These are phyloP conservation scores for Tuberolachnus salignus DNA, from an alignment of 2,888 invertebrate species.

Conservation along the genomic window DNA sequence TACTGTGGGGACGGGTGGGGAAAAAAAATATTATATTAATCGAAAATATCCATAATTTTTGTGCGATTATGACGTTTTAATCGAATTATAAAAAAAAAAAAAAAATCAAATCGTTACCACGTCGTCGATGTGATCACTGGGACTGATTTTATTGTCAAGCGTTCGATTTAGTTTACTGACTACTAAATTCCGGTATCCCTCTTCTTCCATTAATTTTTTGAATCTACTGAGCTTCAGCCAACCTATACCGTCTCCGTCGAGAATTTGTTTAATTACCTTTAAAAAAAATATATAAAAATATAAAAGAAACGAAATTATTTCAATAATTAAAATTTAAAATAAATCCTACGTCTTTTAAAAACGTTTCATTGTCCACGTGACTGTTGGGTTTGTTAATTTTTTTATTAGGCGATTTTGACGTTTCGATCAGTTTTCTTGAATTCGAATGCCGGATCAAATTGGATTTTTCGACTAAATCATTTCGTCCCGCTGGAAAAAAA, in stretches of 20 bases:
- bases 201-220: conserved; percentile 97
- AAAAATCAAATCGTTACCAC: conserved; percentile 72
- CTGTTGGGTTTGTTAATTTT: conserved; percentile 62
- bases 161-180: conserved; percentile 94
- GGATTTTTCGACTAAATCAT: conserved; percentile 86
- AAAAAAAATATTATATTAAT: not conserved
- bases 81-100: not conserved
- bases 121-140: conserved; percentile 96
- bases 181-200: conserved; percentile 94
- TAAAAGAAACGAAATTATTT: not conserved
- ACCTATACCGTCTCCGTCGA: conserved; percentile 93
- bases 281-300: conserved; percentile 53
- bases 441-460: conserved; percentile 84
- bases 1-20: conserved; percentile 69
- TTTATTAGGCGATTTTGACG: conserved; percentile 68
- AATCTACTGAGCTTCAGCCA: conserved; percentile 93
- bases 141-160: conserved; percentile 88
- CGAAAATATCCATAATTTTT: too few species aligned
- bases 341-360: conserved; percentile 81
- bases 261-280: conserved; percentile 78
- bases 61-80: not conserved
- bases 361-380: conserved; percentile 89
- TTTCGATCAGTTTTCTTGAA: conserved; percentile 71
- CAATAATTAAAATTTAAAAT: too few species aligned
- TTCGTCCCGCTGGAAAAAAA: conserved; percentile 64